Base-by-base conservation (phyloP, 2,797 vertebrate species). In the Protonibea diacanthus region DNA sequence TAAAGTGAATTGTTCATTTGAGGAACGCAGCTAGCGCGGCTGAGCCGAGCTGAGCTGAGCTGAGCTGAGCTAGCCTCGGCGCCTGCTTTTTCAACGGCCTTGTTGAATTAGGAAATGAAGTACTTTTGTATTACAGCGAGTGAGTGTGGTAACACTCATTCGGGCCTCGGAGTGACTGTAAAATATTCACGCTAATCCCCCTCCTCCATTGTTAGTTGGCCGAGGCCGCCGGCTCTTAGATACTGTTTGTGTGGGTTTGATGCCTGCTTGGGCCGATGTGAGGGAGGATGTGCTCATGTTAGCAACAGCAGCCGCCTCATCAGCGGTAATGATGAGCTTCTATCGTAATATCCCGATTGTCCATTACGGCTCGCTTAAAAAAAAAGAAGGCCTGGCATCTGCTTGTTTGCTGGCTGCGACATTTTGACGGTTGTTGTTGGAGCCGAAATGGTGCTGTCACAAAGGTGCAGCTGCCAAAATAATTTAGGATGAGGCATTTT, bases 371-470 rank as follows among this genome's bases (percentile, higher is more conserved):
- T 90, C 77, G 78, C 79, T n/a, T 6, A 5, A 38, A 38, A 33
- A 33, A 38, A 38, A 38, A 9, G 33, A 8, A 73, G 93, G 90
- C 92, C 92, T 87, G 89, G 84, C 83, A 74, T 90, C 88, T 81
- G 80, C 83, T 71, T 85, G 63, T 23, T 72, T 71, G 75, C 72
- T 83, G 88, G 81, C 88, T 93, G 92, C 91, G 93, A 93, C 93
- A 93, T 94, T 93, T 94, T 92, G 86, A 92, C 68, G 89, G 81
- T 79, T 76, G 86, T 74, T 80, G 83, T 86, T 80, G 65, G 76
- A 80, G 23, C 70, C 78, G 13, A 91, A 87, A 88, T 85, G 87
- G 85, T 89, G 87, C 76, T 85, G 85, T 84, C 78, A 88, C 74
- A 80, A 44, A 44, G 68, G 67, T 18, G 52, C 77, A 44, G 47